Conservation (phyloP, 2,113 vertebrate species). For the Mesembrinibis cayennensis region DNA sequence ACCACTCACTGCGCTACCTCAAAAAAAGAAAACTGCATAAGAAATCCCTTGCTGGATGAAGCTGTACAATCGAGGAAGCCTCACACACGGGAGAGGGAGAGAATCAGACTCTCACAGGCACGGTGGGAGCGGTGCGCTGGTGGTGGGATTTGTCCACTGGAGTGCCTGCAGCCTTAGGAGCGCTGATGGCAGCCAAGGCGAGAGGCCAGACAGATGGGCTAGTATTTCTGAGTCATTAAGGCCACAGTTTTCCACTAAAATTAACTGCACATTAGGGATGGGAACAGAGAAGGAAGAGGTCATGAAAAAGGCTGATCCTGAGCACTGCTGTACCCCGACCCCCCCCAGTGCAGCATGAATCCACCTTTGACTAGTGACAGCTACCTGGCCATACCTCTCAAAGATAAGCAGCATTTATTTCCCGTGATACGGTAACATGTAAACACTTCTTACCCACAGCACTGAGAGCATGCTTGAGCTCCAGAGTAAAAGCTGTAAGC, state of each 20-base stretch:
- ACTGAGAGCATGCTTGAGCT: conserved; percentile 88
- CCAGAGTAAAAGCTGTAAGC: conserved; percentile 88
- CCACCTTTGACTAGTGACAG: not conserved
- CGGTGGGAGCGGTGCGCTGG: rapidly evolving
- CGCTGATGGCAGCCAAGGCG: not conserved
- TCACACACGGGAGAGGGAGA: not conserved
- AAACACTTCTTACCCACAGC: conserved; percentile 80
- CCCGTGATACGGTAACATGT: rapidly evolving
- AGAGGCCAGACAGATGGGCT: not conserved
- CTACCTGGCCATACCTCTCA: rapidly evolving
- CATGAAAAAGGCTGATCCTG: not conserved
- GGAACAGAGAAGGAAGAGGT: not conserved
- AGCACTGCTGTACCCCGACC: rapidly evolving
- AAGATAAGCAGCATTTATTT: not conserved
- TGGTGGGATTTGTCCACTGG: not conserved
- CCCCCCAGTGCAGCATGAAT: rapidly evolving
- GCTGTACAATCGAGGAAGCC: not conserved
- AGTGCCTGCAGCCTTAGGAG: not conserved
- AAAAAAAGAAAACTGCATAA: not conserved
- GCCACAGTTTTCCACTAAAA: not conserved
- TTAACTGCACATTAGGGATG: rapidly evolving
- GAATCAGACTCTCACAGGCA: not conserved
- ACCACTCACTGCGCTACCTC: not conserved
- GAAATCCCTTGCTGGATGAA: not conserved
- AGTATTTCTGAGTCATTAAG: not conserved